Conservation (phyloP, 2,113 vertebrate genomes). For the Oenanthe oenanthe region DNA sequence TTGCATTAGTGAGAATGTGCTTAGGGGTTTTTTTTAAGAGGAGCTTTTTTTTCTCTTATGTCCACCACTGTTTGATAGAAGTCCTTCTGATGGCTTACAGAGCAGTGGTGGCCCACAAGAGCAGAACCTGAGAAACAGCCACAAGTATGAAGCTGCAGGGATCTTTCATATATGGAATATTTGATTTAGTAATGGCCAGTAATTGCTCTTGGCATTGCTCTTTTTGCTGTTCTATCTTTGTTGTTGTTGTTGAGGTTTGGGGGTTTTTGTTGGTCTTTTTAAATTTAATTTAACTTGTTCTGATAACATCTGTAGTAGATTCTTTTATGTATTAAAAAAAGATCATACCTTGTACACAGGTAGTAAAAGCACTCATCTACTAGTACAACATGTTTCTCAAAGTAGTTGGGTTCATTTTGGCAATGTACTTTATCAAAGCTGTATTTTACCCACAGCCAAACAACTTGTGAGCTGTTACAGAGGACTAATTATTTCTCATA, state of each 20-base stretch:
- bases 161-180: background rate
- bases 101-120: background rate
- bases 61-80: background rate
- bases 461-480: background rate
- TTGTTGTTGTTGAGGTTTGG: background rate
- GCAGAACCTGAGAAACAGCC: background rate
- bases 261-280: background rate
- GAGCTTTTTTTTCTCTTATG: accelerated
- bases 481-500: constrained; percentile 26
- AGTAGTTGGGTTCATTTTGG: background rate
- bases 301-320: background rate
- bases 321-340: background rate
- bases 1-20: background rate
- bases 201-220: background rate
- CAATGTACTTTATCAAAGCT: background rate
- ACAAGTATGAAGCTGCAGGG: background rate
- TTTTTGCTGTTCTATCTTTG: background rate
- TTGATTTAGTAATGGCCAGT: background rate
- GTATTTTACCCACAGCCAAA: background rate
- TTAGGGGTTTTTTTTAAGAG: background rate
- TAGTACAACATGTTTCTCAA: background rate
- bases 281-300: background rate
- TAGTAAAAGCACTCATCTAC: background rate
- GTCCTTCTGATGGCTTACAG: background rate
- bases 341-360: background rate